Evolutionary conservation across 2,797 vertebrate genomes (phyloP), one percentile per base, ranked within the genome.

Genomic region (Eleutherodactylus coqui): DNA sequence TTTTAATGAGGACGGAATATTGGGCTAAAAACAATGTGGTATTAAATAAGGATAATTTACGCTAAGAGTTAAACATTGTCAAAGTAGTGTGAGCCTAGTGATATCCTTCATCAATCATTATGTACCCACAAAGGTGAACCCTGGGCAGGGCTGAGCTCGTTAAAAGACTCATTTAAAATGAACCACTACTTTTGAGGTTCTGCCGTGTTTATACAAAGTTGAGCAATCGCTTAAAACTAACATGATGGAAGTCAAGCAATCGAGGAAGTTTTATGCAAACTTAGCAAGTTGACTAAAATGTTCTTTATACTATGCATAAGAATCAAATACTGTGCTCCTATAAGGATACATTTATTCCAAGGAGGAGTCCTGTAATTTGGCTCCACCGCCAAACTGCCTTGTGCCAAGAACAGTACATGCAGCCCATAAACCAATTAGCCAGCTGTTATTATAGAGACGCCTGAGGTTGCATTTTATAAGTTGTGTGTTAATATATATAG

Each of bases 391-490:
- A 43, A 64, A 62, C 9, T 27, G 19, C 19, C 24, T 34, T 67
- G 19, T 81, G 79, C 79, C 79, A 69, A 38, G 64, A 62, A 81
- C 67, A 81, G 69, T 81, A 81, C 41, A 9, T 17, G 43, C 43
- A 24, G 27, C 34, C 27, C 29, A 34, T 32, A 41, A 64, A 21
- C 13, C 29, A 67, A 47, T 67, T 45, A 62, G 14, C 55, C 34
- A 62, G 19, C 4, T 3, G 38, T 41, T 17, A 62, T 27, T 29
- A 64, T 4, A n/a, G 7, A 49, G 34, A 62, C 45, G 41, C 17
- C 45, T 49, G 10, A 29, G 32, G 29, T 7, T 34, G 16, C n/a
- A 27, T 45, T 80, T n/a, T 64, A 64, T 43, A 80, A 64, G n/a
- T 14, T 36, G 29, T 64, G 60, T 27, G 49, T 32, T 49, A 32